A percentile compares a stretch with the other conserved stretches of the same genome.
phyloP scores from a whole-genome alignment of 2,113 vertebrate species.

The Paracyprichromis sp. region DNA sequence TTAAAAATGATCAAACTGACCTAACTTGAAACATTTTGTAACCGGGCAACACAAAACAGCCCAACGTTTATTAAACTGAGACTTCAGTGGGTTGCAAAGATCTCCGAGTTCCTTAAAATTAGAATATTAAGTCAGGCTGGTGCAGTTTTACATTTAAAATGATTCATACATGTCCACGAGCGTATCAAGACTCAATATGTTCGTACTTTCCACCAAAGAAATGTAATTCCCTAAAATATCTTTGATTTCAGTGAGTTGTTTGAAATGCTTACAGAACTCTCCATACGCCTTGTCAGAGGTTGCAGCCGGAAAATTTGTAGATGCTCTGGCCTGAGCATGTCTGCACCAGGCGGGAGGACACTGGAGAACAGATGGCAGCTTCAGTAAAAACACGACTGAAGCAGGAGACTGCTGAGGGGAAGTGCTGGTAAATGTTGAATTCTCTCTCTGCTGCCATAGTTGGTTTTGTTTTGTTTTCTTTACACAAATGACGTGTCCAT shows the following conservation, averaged over 20 bases:
- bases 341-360: not conserved
- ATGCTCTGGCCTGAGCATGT: not conserved
- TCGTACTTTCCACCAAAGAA: not conserved
- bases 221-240: not conserved
- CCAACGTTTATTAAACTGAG: not conserved
- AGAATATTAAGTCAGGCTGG: not conserved
- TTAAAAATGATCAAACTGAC: rapidly evolving
- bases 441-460: no score
- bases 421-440: not conserved
- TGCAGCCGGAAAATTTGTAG: not conserved
- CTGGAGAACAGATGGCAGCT: not conserved
- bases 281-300: rapidly evolving
- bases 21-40: not conserved
- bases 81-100: not conserved
- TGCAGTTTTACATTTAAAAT: not conserved
- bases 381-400: not conserved
- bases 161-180: rapidly evolving
- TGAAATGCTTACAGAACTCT: not conserved
- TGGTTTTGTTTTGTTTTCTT: not conserved
- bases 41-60: rapidly evolving
- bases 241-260: not conserved
- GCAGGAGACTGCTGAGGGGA: not conserved
- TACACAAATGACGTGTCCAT: not conserved
- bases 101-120: not conserved
- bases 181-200: not conserved